Conservation (phyloP, 2,797 vertebrate genomes). For the Chaetophractus vellerosus region DNA sequence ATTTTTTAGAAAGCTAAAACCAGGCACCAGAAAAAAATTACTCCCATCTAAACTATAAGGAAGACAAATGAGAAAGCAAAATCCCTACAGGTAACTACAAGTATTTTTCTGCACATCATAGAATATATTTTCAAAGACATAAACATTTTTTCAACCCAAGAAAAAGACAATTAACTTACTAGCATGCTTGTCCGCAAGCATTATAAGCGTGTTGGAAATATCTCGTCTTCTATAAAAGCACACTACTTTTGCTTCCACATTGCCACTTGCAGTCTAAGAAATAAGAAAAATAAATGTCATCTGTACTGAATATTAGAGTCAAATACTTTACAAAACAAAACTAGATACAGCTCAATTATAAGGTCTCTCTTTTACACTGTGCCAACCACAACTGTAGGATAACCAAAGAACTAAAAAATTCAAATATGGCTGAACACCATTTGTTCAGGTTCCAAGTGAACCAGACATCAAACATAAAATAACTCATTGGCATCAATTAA, state of each 20-base stretch:
- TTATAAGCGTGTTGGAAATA: conserved; percentile 98
- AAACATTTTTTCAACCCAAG: conserved; percentile 59
- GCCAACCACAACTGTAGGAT: conserved; percentile 1
- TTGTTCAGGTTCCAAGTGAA: conserved; percentile 28
- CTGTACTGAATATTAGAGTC: conserved; percentile 65
- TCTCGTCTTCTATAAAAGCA: conserved; percentile 99
- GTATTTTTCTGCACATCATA: neutral
- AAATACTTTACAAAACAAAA: conserved; percentile 69
- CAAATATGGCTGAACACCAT: conserved; percentile 51
- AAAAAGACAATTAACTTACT: conserved; percentile 93
- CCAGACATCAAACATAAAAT: conserved; percentile 61
- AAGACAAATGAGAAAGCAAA: conserved; percentile 52
- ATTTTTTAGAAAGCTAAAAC: conserved; percentile 42
- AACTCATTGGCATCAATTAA: conserved; percentile 56
- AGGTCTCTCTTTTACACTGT: conserved; percentile 42
- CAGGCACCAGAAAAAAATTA: conserved; percentile 60
- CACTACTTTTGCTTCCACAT: conserved; percentile 99
- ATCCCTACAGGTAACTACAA: neutral
- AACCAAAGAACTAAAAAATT: conserved; percentile 53
- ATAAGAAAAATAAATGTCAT: conserved; percentile 85
- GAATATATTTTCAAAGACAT: conserved; percentile 24
- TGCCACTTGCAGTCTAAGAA: conserved; percentile 97
- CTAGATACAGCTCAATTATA: conserved; percentile 45
- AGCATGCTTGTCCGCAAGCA: conserved; percentile 99
- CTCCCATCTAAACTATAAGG: conserved; percentile 58